Percentiles rank a stretch among this genome's conserved stretches.
Conservation (phyloP, 2,797 vertebrate species). For the Meda fulgida region DNA sequence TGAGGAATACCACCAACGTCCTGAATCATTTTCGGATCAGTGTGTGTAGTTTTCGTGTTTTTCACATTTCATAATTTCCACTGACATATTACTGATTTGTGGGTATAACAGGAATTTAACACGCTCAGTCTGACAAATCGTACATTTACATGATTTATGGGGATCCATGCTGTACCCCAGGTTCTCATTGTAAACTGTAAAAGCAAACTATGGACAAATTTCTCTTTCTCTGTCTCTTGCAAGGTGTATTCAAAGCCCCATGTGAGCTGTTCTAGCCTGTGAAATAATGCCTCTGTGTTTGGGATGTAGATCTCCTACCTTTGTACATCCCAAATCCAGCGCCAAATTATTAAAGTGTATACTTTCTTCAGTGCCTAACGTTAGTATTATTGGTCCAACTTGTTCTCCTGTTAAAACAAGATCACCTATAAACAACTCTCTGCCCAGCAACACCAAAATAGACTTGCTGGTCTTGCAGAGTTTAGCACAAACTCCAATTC, state of each 20-base stretch:
- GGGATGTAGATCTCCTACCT: neutral
- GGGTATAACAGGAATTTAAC: neutral
- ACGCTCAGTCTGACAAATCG: neutral
- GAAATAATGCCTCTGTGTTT: neutral
- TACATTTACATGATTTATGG: conserved; percentile 31
- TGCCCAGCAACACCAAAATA: conserved; percentile 40
- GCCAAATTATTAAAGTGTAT: neutral
- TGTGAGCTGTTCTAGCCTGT: neutral
- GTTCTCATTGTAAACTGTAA: neutral
- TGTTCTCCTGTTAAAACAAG: conserved; percentile 44
- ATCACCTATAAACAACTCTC: conserved; percentile 40
- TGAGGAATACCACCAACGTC: neutral
- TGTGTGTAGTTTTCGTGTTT: conserved; percentile 18
- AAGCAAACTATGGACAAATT: neutral
- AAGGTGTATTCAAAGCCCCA: conserved; percentile 22
- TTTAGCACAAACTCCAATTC: conserved; percentile 40
- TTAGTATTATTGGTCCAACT: conserved; percentile 46
- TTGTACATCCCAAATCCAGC: neutral
- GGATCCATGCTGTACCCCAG: neutral
- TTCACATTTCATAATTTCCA: neutral
- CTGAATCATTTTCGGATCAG: neutral
- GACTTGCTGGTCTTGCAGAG: conserved; percentile 29
- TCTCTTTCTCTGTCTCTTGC: neutral
- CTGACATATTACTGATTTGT: neutral
- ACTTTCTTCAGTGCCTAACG: neutral